Evolutionary conservation across 2,113 vertebrate species (phyloP), one percentile per base, ranked within the genome.

Genomic region (Zosterops pallidus): DNA sequence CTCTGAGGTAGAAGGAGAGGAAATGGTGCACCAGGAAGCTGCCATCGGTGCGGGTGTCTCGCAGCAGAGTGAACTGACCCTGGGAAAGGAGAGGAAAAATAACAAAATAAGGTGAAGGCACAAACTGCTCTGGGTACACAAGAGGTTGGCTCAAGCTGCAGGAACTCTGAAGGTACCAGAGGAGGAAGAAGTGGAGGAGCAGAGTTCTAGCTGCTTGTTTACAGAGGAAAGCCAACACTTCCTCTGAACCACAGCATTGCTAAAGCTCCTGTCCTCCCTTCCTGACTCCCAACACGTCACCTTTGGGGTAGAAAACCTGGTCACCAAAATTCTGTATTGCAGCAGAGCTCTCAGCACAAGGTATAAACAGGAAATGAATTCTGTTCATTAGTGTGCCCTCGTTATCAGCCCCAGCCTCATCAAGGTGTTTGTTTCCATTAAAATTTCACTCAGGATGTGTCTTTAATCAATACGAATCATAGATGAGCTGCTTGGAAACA

Each of bases 21-120:
- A 99, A 99, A 56, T 99, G 99, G 92, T 99, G 98, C 42, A 99
- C 96, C 62, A 99, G 98, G 94, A 99, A 99, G 47, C 99, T 98
- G 56, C 99, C 99, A 52, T 99, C 99, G 7, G 99, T 98, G 74
- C 96, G 95, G 79, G 96, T 97, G 83, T 99, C 99, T 52, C 98
- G 98, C 35, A 99, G 95, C 37, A 37, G 37, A 37, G 98, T 98
- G 55, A 99, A 97, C 31, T 98, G 98, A 50, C 98, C 98, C 99
- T 99, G 93, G 9, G 92, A 97, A 44, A 92, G 39, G 89, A n/a
- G 35, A 0, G 83, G 62, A 16, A 80, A 23, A 74, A 3, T 3
- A 41, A 18, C 12, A 35, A 31, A 62, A 47, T n/a, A 52, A 60
- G 35, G 44, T 6, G 49, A 84, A 26, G 47, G 24, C 31, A 93